Conservation (phyloP, 2,888 invertebrate species). For the Caenorhabditis wallacei region DNA sequence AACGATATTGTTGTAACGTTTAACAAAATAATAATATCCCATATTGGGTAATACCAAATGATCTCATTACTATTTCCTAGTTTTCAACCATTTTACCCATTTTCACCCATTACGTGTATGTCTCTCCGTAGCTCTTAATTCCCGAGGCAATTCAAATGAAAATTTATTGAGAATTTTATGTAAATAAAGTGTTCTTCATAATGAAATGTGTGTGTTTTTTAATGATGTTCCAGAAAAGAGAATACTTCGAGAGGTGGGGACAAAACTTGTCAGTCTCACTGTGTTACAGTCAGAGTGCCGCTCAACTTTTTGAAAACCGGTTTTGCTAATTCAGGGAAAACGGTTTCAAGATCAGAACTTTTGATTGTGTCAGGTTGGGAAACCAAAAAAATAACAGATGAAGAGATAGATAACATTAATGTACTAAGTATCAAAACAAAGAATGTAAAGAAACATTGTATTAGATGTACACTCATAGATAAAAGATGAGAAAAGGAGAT, state of each 20-base stretch:
- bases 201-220: no score
- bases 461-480: no score
- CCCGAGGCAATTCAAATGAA: constrained; percentile 1
- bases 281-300: no score
- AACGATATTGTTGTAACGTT: constrained; percentile 34
- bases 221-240: neutral
- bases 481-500: no score
- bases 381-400: neutral
- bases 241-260: no score
- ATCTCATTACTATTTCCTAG: constrained; percentile 1
- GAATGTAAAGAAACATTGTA: no score
- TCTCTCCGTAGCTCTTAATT: constrained; percentile 15
- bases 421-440: no score
- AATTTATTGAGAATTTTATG: no score
- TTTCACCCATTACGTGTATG: constrained; percentile 9
- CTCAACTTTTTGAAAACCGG: neutral
- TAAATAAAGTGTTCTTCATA: no score
- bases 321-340: neutral
- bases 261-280: no score
- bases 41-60: constrained; percentile 31
- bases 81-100: neutral
- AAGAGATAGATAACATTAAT: neutral
- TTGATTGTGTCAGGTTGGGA: neutral
- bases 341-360: neutral
- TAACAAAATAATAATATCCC: constrained; percentile 33